Conservation (phyloP, 2,888 invertebrate species). For the Macrophya annulata region DNA sequence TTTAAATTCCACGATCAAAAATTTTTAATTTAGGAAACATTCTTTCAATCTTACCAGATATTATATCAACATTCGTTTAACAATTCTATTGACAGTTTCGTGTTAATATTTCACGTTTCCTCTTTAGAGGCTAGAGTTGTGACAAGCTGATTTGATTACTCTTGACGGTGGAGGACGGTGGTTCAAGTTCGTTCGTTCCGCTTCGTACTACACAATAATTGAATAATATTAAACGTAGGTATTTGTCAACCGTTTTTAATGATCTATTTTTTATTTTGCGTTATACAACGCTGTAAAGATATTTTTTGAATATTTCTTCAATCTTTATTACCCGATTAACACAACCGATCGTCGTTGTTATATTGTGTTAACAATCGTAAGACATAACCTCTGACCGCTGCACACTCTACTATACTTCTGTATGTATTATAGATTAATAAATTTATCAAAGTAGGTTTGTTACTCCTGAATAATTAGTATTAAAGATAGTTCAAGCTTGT, state of each 20-base stretch:
- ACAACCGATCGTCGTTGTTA: neutral
- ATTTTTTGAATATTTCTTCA: neutral
- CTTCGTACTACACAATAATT: neutral
- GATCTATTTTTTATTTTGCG: neutral
- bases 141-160: slow-evolving; percentile 13
- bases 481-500: neutral
- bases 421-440: neutral
- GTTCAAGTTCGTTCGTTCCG: neutral
- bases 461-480: neutral
- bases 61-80: neutral
- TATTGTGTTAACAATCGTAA: neutral
- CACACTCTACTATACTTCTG: neutral
- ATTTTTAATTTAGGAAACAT: neutral
- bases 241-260: neutral
- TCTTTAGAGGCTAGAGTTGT: neutral
- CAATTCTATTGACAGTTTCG: neutral
- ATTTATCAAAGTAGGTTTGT: neutral
- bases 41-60: neutral
- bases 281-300: neutral
- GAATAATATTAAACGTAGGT: neutral
- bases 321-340: neutral
- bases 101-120: neutral
- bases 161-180: neutral
- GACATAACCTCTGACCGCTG: slow-evolving; percentile 11
- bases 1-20: neutral